A percentile compares a stretch with the other conserved stretches of the same genome.
Evolutionary conservation across 2,888 invertebrate genomes (phyloP).

Genomic region (Argyresthia albistria): DNA sequence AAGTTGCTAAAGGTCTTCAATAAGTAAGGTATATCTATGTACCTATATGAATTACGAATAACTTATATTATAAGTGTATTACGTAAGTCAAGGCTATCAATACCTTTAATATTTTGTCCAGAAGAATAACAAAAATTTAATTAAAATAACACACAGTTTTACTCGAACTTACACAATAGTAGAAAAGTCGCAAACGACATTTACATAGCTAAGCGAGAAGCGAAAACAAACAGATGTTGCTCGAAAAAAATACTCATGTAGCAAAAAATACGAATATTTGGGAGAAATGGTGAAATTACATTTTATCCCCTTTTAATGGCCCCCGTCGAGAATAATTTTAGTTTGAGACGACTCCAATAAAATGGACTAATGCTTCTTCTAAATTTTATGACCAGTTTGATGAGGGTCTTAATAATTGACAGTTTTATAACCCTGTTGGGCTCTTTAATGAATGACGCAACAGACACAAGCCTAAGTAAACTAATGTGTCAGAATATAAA

Average conservation of each 20-base stretch:
- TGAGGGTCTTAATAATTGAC: conserved; percentile 36
- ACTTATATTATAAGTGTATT: too few relatives aligned
- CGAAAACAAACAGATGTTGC: background rate
- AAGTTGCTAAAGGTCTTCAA: background rate
- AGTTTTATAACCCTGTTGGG: conserved; percentile 26
- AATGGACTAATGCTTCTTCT: conserved; percentile 18
- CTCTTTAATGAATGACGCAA: conserved; percentile 9
- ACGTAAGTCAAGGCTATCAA: too few relatives aligned
- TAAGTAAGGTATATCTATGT: background rate
- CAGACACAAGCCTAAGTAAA: background rate
- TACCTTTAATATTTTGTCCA: too few relatives aligned
- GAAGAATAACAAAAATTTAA: background rate
- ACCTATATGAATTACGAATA: too few relatives aligned
- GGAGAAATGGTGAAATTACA: background rate
- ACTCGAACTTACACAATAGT: background rate
- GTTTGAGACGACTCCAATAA: conserved; percentile 17
- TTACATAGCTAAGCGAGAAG: background rate
- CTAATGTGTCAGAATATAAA: background rate
- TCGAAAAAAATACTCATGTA: too few relatives aligned
- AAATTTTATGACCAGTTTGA: conserved; percentile 29
- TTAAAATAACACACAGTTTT: too few relatives aligned
- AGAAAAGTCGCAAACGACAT: background rate
- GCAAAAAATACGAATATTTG: background rate
- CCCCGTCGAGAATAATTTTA: conserved; percentile 11
- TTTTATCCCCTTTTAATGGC: background rate